Conservation (phyloP, 2,797 vertebrate genomes). For the Schizopygopsis malacanthus region DNA sequence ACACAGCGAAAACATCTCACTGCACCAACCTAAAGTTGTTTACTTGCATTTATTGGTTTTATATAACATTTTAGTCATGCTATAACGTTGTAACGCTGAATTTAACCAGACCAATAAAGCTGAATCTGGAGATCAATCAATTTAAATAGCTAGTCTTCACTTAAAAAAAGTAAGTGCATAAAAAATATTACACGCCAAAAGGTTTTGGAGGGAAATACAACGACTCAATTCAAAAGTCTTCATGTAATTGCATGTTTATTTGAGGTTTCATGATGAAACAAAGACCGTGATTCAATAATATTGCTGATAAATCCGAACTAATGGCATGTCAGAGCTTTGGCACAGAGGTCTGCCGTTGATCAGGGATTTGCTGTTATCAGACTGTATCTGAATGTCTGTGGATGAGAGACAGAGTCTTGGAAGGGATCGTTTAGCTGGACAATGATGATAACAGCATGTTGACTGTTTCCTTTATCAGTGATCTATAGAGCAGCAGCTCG, state of each 20-base stretch:
- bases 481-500: constrained; percentile 66
- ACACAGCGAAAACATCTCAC: neutral
- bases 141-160: neutral
- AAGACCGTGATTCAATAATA: neutral
- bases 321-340: neutral
- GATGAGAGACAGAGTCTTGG: constrained; percentile 62
- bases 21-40: neutral
- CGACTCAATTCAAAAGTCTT: neutral
- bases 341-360: constrained; percentile 9
- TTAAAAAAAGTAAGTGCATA: no score
- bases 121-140: neutral
- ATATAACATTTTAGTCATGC: neutral
- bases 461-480: constrained; percentile 71
- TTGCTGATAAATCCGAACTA: neutral
- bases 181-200: no score
- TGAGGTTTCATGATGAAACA: constrained; percentile 12
- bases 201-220: neutral
- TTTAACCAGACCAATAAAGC: no score
- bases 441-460: constrained; percentile 72
- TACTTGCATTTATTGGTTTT: neutral
- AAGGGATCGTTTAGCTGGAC: constrained; percentile 75
- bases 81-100: neutral
- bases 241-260: neutral
- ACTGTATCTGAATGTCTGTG: neutral
- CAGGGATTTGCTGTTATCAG: neutral